Evolutionary conservation across 2,888 invertebrate species (phyloP).

Genomic region (Eledona agricola): DNA sequence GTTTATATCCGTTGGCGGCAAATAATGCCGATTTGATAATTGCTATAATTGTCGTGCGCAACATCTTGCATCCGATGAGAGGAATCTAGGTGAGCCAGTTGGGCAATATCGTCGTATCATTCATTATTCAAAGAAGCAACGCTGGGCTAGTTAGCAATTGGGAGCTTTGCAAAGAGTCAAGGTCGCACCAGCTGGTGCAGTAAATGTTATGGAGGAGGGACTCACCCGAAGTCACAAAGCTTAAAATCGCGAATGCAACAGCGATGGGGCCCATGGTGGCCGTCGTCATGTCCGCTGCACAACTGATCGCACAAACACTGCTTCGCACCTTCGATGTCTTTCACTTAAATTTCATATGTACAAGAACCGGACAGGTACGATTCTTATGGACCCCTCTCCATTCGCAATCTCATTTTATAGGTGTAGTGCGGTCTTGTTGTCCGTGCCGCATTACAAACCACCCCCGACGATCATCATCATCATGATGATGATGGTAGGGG

Average conservation of each 20-base stretch:
- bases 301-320: constrained; percentile 53
- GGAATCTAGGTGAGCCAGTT: constrained; percentile 11
- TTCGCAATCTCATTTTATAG: constrained; percentile 26
- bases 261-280: constrained; percentile 50
- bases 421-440: constrained; percentile 16
- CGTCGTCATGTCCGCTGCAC: constrained; percentile 48
- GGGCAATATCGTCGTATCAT: background rate
- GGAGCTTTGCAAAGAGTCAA: too few species aligned
- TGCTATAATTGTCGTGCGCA: constrained; percentile 33
- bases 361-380: constrained; percentile 28
- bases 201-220: too few species aligned
- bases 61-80: constrained; percentile 13
- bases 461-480: too few species aligned
- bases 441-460: constrained; percentile 20
- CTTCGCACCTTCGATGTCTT: constrained; percentile 54
- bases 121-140: constrained; percentile 4
- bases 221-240: constrained; percentile 47
- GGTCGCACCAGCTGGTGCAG: constrained; percentile 8
- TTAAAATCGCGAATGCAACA: constrained; percentile 34
- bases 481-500: constrained; percentile 10
- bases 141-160: constrained; percentile 1
- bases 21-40: constrained; percentile 35
- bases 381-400: constrained; percentile 46
- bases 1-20: constrained; percentile 36
- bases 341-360: constrained; percentile 56